Evolutionary conservation across 2,888 invertebrate species (phyloP), one percentile per base, ranked within the genome.

Genomic region (Abscondita cerata): DNA sequence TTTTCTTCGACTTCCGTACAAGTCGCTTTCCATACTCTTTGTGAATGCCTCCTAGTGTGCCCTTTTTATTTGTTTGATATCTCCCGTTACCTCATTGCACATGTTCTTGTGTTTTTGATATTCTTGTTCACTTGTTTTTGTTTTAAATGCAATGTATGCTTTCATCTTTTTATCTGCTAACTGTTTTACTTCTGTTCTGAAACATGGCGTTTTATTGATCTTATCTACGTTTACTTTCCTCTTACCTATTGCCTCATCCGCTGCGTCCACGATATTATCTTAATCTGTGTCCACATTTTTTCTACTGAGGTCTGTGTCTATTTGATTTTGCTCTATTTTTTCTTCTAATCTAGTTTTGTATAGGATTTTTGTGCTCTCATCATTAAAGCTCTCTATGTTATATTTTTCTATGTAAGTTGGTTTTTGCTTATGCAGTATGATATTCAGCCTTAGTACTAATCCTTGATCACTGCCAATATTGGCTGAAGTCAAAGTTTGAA

Each of bases 171-270:
- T 31, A 4, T 41, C 41, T 41, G 6, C 41, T 13, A 41, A 6
- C 3, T 41, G 41, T 41, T 41, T 41, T 13, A 41, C 41, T 41
- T 41, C 12, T 41, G 12, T 41, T 41, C 13, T 41, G 15, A 41
- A 41, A 3, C 41, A 41, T 13, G 12, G 41, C 15, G 41, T 41
- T 41, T 41, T 41, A 41, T 41, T 41, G 15, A 15, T 16, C 15
- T 9, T 16, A 41, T 41, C 15, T 12, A 41, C 8, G 41, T 13
- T 41, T 13, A 41, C 41, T 41, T 41, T 41, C 41, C 41, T 41
- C 15, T 13, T 41, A 41, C n/a, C 2, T 41, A 41, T 41, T 41
- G 8, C 41, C 41, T 41, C 12, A 16, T n/a, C 41, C 12, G 41
- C 6, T 8, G 15, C 41, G 15, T 41, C 15, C 12, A 41, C 15